A percentile compares a stretch with the other conserved stretches of the same genome.
Evolutionary conservation across 1,140 invertebrate species (phyloP).

Genomic region (Pygmarrhopalites habei): DNA sequence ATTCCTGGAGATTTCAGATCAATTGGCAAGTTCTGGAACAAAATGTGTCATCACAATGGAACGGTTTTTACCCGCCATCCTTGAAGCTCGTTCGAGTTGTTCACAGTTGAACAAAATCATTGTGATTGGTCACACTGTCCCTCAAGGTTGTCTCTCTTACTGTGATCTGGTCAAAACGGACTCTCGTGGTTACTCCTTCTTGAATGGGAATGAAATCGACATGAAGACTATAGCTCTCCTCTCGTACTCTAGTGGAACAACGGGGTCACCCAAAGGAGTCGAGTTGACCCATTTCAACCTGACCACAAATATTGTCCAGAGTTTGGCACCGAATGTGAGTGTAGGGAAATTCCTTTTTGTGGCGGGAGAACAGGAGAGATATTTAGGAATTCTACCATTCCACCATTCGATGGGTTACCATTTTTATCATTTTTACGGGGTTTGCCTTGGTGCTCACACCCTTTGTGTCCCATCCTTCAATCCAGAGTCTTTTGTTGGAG

Average conservation of each 20-base stretch:
- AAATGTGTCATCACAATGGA: conserved; percentile 62
- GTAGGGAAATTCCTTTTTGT: not conserved
- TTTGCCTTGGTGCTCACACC: too few species aligned
- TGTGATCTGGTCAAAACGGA: conserved; percentile 29
- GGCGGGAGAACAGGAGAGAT: conserved; percentile 17
- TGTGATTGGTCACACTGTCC: conserved; percentile 15
- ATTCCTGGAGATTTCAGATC: conserved; percentile 43
- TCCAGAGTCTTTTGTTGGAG: too few species aligned
- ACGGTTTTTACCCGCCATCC: conserved; percentile 53
- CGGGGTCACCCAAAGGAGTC: conserved; percentile 74
- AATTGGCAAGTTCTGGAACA: conserved; percentile 56
- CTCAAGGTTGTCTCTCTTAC: conserved; percentile 29
- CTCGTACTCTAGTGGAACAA: conserved; percentile 25
- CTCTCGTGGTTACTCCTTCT: conserved; percentile 14
- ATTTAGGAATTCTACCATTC: conserved; percentile 29
- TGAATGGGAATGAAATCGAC: conserved; percentile 12
- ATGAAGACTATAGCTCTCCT: conserved; percentile 41
- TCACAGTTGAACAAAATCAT: conserved; percentile 19
- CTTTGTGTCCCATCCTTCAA: too few species aligned
- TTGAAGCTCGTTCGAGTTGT: conserved; percentile 41
- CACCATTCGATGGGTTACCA: too few species aligned
- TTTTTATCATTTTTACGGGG: too few species aligned
- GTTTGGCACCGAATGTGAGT: not conserved
- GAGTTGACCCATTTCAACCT: conserved; percentile 57
- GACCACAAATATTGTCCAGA: conserved; percentile 17